Percentiles rank a stretch among this genome's conserved stretches.
Evolutionary conservation across 2,888 invertebrate species (phyloP).

Genomic region (Tinea pellionella): DNA sequence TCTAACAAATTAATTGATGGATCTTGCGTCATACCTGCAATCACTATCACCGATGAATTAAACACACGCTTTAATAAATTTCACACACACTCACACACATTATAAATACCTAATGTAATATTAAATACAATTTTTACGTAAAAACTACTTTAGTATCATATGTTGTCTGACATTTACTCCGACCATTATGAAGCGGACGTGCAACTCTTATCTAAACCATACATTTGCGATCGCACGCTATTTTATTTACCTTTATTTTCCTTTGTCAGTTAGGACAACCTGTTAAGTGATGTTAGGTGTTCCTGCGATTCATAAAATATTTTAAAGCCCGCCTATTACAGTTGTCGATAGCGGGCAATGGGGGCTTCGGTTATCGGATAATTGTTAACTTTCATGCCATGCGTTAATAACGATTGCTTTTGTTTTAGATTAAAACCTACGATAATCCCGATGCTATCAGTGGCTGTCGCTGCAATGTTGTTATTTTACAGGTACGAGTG

Average conservation of each 20-base stretch:
- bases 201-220: conserved; percentile 40
- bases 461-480: neutral
- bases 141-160: conserved; percentile 26
- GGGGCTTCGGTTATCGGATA: conserved; percentile 3
- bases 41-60: neutral
- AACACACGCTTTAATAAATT: neutral
- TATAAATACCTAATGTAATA: neutral
- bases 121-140: conserved; percentile 16
- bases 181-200: conserved; percentile 36
- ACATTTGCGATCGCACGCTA: conserved; percentile 29
- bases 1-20: conserved; percentile 7
- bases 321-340: neutral
- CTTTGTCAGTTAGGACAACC: conserved; percentile 11
- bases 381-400: conserved; percentile 5
- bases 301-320: neutral
- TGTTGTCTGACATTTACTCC: conserved; percentile 26
- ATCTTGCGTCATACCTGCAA: neutral
- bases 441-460: neutral
- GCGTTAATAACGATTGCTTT: conserved; percentile 6
- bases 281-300: conserved; percentile 5
- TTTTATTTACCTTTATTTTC: conserved; percentile 33
- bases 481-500: no score
- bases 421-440: neutral
- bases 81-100: neutral
- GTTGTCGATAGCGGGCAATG: neutral